These are phyloP conservation scores for Raja brachyura DNA, from an alignment of 2,113 vertebrate species.

Conservation along the genomic window DNA sequence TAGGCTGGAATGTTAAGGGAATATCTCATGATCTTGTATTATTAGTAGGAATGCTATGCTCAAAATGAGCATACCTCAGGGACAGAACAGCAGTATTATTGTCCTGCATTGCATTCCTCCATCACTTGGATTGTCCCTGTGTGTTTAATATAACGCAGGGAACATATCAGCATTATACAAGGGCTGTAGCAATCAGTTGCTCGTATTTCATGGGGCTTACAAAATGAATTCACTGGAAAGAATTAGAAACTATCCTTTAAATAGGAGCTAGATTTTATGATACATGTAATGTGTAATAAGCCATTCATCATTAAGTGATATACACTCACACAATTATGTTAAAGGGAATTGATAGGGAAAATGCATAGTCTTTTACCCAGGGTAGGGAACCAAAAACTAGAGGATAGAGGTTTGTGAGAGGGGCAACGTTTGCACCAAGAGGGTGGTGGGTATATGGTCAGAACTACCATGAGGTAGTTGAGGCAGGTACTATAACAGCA, in stretches of 20 bases:
- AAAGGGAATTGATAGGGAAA: not conserved
- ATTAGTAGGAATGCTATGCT: not conserved
- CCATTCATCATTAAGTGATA: not conserved
- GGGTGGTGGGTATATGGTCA: too few species aligned
- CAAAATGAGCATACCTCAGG: not conserved
- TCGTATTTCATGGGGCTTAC: not conserved
- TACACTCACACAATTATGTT: not conserved
- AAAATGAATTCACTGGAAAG: not conserved
- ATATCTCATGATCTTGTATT: not conserved
- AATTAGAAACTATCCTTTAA: not conserved
- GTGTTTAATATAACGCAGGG: not conserved
- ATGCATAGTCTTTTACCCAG: too few species aligned
- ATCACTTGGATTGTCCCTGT: not conserved
- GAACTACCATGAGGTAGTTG: too few species aligned
- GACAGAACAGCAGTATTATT: not conserved
- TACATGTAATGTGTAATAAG: not conserved
- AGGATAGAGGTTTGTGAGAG: too few species aligned
- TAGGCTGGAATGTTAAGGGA: not conserved
- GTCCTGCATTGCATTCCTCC: not conserved
- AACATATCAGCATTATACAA: not conserved
- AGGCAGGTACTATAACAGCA: too few species aligned
- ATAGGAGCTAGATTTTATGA: not conserved
- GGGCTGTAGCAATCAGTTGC: not conserved
- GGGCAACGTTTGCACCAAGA: too few species aligned
- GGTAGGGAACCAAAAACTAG: too few species aligned